Percentiles rank a stretch among this genome's conserved stretches.
phyloP scores from a whole-genome alignment of 92 coral and sea anemone genomes.

The Porites lobata region DNA sequence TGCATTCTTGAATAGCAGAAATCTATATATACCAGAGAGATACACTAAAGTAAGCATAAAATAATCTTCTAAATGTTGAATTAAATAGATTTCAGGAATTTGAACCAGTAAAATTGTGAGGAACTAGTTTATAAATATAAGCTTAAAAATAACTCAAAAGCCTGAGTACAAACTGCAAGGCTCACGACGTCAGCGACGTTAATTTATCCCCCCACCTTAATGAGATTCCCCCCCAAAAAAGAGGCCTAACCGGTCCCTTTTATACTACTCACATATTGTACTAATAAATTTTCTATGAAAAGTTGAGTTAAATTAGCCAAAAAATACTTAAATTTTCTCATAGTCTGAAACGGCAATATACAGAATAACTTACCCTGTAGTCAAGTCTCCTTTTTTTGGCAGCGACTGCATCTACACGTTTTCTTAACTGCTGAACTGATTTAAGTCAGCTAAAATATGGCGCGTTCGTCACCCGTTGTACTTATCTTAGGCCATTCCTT shows the following conservation, averaged over 20 bases:
- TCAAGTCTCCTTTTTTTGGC: constrained; percentile 66
- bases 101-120: no score
- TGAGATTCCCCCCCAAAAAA: no score
- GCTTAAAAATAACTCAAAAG: constrained; percentile 5
- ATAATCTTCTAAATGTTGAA: constrained; percentile 15
- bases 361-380: constrained; percentile 52
- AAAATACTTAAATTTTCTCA: not conserved
- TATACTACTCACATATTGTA: not conserved
- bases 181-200: no score
- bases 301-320: not conserved
- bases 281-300: no score
- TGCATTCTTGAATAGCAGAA: constrained; percentile 40
- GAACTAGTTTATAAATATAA: no score
- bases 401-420: constrained; percentile 50
- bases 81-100: not conserved
- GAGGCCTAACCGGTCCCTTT: no score
- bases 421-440: constrained; percentile 46
- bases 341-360: constrained; percentile 14
- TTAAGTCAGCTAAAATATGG: constrained; percentile 25
- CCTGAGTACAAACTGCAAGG: not conserved
- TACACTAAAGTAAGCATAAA: not conserved
- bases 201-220: no score
- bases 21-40: constrained; percentile 46
- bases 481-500: constrained; percentile 23
- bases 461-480: constrained; percentile 14